Percentiles rank a stretch among this genome's conserved stretches.
phyloP scores from a whole-genome alignment of 2,113 vertebrate species.

The Gopherus evgoodei region DNA sequence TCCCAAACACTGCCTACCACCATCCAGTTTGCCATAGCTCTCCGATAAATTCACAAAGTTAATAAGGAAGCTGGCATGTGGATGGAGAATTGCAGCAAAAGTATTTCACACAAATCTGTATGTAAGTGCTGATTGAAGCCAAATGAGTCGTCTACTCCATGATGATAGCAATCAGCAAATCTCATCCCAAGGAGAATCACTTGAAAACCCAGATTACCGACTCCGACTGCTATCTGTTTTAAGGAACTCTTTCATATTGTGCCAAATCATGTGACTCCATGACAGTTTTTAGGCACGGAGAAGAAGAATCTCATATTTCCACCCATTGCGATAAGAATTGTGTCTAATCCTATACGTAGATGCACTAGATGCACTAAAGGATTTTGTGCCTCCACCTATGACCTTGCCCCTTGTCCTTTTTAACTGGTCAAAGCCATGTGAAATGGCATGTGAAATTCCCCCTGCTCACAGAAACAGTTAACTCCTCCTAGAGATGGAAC shows the following conservation, averaged over 20 bases:
- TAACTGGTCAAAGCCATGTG: background rate
- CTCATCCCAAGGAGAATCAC: background rate
- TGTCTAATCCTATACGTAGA: background rate
- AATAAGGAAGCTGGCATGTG: background rate
- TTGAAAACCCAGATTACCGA: background rate
- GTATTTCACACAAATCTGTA: background rate
- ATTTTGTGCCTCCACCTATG: background rate
- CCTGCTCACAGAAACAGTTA: background rate
- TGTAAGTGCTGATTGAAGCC: background rate
- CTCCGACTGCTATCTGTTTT: background rate
- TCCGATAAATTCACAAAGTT: background rate
- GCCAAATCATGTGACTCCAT: background rate
- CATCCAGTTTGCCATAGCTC: background rate
- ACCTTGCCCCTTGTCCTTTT: background rate
- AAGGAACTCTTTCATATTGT: background rate
- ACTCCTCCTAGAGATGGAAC: background rate
- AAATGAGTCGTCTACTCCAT: background rate
- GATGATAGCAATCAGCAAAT: background rate
- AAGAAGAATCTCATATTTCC: background rate
- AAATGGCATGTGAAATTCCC: background rate
- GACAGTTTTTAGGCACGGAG: background rate
- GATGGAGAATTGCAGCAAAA: background rate
- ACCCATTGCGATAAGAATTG: background rate
- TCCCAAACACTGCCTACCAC: background rate
- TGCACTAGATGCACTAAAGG: background rate